Evolutionary conservation across 2,113 vertebrate genomes (phyloP).

Genomic region (Donacobius atricapilla): DNA sequence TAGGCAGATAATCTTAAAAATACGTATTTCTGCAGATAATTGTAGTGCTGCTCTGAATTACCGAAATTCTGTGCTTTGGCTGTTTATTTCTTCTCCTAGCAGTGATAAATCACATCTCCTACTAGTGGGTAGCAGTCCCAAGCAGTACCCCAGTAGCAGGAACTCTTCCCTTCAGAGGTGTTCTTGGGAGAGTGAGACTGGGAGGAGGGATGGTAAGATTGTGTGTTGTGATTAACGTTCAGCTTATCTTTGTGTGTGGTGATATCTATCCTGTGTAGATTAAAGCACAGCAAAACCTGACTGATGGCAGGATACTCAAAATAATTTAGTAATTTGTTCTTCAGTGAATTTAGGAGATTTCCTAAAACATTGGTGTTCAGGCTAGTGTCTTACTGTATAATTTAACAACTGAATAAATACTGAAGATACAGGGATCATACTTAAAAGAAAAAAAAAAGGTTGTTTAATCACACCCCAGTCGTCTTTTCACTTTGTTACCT

Average conservation of each 20-base stretch:
- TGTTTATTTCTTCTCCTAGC: not conserved
- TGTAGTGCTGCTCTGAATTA: not conserved
- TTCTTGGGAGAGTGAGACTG: not conserved
- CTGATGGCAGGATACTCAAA: not conserved
- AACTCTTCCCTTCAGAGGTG: not conserved
- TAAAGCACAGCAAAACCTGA: not conserved
- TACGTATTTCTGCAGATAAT: not conserved
- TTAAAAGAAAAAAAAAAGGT: not conserved
- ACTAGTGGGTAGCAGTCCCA: not conserved
- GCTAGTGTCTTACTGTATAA: not conserved
- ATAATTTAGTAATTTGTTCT: not conserved
- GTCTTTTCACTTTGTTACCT: not conserved
- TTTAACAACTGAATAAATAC: not conserved
- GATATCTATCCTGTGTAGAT: not conserved
- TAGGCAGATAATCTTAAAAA: not conserved
- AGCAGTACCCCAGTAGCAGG: not conserved
- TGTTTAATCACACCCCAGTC: not conserved
- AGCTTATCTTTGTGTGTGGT: not conserved
- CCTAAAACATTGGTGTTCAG: not conserved
- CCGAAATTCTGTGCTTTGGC: not conserved
- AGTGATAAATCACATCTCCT: not conserved
- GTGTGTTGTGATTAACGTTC: not conserved
- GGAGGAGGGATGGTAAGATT: not conserved
- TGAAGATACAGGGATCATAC: not conserved
- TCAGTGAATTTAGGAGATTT: not conserved